Evolutionary conservation across 2,113 vertebrate genomes (phyloP).

Genomic region (Etia nguti): DNA sequence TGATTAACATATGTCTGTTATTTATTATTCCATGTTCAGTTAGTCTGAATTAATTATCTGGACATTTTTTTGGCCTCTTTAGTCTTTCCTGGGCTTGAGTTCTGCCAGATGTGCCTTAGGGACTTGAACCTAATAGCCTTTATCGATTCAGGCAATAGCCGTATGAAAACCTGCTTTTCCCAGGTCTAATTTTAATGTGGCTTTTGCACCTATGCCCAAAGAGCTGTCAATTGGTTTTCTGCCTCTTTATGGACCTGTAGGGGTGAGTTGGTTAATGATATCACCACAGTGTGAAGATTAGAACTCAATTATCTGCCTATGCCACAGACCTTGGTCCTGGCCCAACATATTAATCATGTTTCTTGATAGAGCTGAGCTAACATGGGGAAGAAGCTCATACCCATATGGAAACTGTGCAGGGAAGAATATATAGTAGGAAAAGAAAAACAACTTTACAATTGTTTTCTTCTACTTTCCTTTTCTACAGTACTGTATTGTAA

Average conservation of each 20-base stretch:
- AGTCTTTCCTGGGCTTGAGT: slow-evolving; percentile 2
- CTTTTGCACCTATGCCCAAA: slow-evolving; percentile 41
- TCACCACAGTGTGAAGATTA: slow-evolving; percentile 56
- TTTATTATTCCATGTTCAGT: neutral
- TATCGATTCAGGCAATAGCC: slow-evolving; percentile 50
- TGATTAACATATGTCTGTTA: neutral
- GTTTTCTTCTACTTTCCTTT: neutral
- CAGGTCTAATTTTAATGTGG: slow-evolving; percentile 57
- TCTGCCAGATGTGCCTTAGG: slow-evolving; percentile 29
- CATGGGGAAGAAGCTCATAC: neutral
- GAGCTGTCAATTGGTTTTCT: slow-evolving; percentile 45
- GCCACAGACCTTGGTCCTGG: slow-evolving; percentile 40
- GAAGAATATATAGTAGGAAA: neutral
- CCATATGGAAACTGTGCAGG: neutral
- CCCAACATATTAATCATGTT: slow-evolving; percentile 54
- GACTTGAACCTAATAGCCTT: slow-evolving; percentile 52
- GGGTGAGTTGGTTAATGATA: slow-evolving; percentile 55
- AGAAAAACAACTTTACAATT: neutral
- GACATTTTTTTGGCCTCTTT: slow-evolving; percentile 18
- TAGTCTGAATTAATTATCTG: neutral
- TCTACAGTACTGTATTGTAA: neutral
- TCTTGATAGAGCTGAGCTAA: slow-evolving; percentile 47
- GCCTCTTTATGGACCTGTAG: slow-evolving; percentile 45
- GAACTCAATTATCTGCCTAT: slow-evolving; percentile 58
- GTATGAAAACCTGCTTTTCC: slow-evolving; percentile 47